Conservation (phyloP, 1,140 invertebrate genomes). For the Phortica variegata region DNA sequence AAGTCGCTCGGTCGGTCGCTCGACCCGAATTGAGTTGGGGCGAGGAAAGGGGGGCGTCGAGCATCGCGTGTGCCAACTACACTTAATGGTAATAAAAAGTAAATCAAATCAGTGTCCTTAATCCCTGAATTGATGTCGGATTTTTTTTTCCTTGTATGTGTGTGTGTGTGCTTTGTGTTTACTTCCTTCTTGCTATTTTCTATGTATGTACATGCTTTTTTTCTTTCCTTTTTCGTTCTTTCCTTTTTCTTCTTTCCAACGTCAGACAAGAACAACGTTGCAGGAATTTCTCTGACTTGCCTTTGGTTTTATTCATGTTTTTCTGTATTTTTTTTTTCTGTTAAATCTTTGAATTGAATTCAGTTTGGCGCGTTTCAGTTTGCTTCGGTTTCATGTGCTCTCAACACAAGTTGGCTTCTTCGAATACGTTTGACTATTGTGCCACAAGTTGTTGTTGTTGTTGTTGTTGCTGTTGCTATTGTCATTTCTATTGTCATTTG, state of each 20-base stretch:
- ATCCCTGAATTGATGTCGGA: conserved; percentile 52
- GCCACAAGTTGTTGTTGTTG: conserved; percentile 31
- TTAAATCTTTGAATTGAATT: too few species aligned
- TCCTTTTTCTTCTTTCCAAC: conserved; percentile 1
- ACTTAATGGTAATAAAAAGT: conserved; percentile 56
- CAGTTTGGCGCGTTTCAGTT: too few species aligned
- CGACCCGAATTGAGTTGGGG: too few species aligned
- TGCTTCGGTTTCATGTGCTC: too few species aligned
- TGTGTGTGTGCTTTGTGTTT: neutral
- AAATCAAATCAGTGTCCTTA: conserved; percentile 56
- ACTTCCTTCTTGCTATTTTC: too few species aligned
- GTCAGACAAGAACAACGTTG: conserved; percentile 12
- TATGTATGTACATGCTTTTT: too few species aligned
- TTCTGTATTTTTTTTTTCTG: too few species aligned
- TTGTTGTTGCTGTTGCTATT: conserved; percentile 41
- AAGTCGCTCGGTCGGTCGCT: too few species aligned
- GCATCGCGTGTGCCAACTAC: conserved; percentile 38
- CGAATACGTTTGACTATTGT: conserved; percentile 26
- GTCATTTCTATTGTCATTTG: too few species aligned
- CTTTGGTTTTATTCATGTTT: too few species aligned
- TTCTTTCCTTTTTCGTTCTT: neutral
- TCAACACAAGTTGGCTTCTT: conserved; percentile 4
- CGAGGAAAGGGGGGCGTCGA: too few species aligned
- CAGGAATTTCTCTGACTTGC: neutral
- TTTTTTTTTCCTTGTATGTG: conserved; percentile 25